Evolutionary conservation across 2,113 vertebrate genomes (phyloP), one percentile per base, ranked within the genome.

Genomic region (Psammodynastes pulverulentus): DNA sequence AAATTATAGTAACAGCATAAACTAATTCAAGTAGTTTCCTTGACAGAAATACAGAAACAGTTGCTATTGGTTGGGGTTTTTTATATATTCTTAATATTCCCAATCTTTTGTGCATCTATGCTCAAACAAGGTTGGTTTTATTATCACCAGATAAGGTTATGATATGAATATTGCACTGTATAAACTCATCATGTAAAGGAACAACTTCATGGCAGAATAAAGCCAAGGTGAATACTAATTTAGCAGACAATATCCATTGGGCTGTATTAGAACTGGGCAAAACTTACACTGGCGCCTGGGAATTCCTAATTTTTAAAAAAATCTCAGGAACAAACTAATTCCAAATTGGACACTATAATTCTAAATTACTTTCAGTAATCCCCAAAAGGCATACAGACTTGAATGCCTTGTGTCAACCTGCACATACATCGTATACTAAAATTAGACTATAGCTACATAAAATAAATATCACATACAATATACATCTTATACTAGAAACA

Each of bases 401-500:
- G 43, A 56, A 67, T 89, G 94, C 94, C 95, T 95, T 90, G 45
- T 96, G 94, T 96, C 96, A 95, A 95, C 93, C 90, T 93, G 94
- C 90, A 93, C 94, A 94, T 89, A 92, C 87, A 93, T 95, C 95
- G 93, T 93, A 21, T 89, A 93, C 95, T 97, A 96, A 96, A 96
- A 97, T 96, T 96, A 96, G 95, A 92, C 87, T 94, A 91, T 86
- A 90, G 93, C 89, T 88, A 94, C 0, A 0, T 92, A 39, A 0
- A 13, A 93, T 0, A 19, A 23, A 85, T 49, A 6, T 45, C 51
- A 90, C 1, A 58, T 3, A 58, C 56, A 58, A 94, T 93, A 94
- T 88, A 91, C 89, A 93, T 95, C 95, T 94, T 93, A 23, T 86
- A 93, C 94, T 97, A 96, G 95, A 96, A 96, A 96, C 96, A 96